Evolutionary conservation across 1,140 invertebrate species (phyloP).

Genomic region (Aphaenogaster floridana): DNA sequence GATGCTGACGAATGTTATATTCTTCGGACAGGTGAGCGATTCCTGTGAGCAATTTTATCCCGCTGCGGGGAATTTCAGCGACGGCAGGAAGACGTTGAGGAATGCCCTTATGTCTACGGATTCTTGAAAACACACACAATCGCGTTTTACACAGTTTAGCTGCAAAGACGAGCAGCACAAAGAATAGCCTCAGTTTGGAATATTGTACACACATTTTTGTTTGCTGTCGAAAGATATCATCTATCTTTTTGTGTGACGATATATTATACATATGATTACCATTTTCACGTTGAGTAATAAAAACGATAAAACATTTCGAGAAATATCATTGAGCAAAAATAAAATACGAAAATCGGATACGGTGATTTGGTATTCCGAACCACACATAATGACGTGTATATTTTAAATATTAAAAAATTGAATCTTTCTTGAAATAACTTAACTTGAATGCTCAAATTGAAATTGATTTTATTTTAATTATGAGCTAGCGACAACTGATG

Average conservation of each 20-base stretch:
- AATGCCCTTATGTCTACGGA: slow-evolving; percentile 13
- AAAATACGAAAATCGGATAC: background rate
- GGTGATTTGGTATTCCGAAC: background rate
- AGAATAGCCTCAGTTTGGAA: background rate
- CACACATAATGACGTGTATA: no score
- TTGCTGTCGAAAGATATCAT: background rate
- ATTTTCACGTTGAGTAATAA: background rate
- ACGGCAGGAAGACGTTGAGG: slow-evolving; percentile 2
- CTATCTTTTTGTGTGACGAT: background rate
- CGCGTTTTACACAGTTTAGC: background rate
- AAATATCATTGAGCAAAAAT: background rate
- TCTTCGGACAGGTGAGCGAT: slow-evolving; percentile 20
- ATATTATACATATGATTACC: slow-evolving; percentile 4
- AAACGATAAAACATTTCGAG: background rate
- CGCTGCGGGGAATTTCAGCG: slow-evolving; percentile 6
- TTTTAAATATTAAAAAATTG: background rate
- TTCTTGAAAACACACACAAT: slow-evolving; percentile 11
- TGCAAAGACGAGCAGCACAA: background rate
- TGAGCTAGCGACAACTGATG: background rate
- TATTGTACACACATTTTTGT: slow-evolving; percentile 30
- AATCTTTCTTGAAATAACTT: background rate
- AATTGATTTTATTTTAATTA: slow-evolving; percentile 24
- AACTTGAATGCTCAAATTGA: background rate
- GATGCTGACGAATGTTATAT: slow-evolving; percentile 41
- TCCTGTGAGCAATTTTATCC: slow-evolving; percentile 28